phyloP scores from a whole-genome alignment of 2,113 vertebrate genomes.

The Daphoenositta chrysoptera region DNA sequence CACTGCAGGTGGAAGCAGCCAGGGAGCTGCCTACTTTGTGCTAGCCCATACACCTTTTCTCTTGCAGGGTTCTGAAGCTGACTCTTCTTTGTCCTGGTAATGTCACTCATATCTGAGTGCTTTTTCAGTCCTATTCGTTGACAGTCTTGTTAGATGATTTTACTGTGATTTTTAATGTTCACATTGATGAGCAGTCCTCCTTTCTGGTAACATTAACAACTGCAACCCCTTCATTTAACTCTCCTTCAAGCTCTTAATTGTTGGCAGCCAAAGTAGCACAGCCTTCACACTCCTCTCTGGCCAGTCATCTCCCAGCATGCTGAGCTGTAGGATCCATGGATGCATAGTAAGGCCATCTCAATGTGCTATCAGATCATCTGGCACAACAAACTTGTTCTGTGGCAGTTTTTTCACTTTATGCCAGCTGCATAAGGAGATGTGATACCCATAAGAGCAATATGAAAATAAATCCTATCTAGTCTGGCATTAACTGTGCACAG shows the following conservation, averaged over 20 bases:
- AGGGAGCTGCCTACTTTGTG: not conserved
- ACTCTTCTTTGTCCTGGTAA: not conserved
- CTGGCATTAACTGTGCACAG: not conserved
- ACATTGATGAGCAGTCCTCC: not conserved
- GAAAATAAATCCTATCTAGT: not conserved
- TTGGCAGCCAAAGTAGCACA: not conserved
- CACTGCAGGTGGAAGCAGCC: not conserved
- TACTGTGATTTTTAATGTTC: not conserved
- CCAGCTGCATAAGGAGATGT: not conserved
- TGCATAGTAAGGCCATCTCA: not conserved
- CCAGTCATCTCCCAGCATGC: accelerated
- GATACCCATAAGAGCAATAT: not conserved
- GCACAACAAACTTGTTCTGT: not conserved
- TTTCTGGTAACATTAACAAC: not conserved
- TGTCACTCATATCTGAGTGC: not conserved
- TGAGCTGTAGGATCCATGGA: not conserved
- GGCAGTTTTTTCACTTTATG: not conserved
- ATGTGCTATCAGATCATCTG: not conserved
- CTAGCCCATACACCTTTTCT: not conserved
- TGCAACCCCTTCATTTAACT: not conserved
- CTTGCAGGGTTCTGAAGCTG: not conserved
- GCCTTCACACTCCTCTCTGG: not conserved
- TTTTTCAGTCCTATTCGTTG: not conserved
- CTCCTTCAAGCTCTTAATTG: not conserved
- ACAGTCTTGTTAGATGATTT: not conserved